A percentile compares a stretch with the other conserved stretches of the same genome.
Evolutionary conservation across 2,113 vertebrate species (phyloP).

Genomic region (Chaetodon trifascialis): DNA sequence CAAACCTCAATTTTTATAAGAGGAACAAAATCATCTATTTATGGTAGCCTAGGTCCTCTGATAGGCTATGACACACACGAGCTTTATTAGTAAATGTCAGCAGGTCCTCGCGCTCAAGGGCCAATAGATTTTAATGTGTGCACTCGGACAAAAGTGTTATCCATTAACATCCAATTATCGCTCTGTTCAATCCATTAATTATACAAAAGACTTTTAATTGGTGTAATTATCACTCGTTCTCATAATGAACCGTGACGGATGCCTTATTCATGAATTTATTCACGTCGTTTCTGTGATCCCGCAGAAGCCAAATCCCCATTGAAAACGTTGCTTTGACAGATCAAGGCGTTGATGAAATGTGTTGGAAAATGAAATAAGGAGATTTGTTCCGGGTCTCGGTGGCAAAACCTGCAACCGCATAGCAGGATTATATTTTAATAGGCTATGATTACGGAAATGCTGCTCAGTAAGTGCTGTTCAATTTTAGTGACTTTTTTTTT

Average conservation of each 20-base stretch:
- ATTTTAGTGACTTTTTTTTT: neutral
- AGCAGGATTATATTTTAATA: slow-evolving; percentile 53
- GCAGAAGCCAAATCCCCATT: slow-evolving; percentile 80
- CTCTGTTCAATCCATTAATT: slow-evolving; percentile 95
- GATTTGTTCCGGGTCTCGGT: slow-evolving; percentile 65
- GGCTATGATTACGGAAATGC: slow-evolving; percentile 13
- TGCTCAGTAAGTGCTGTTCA: neutral
- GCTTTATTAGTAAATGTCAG: slow-evolving; percentile 24
- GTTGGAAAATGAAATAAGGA: slow-evolving; percentile 61
- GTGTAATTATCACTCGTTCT: slow-evolving; percentile 94
- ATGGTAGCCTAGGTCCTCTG: too few species aligned
- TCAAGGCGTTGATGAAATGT: slow-evolving; percentile 71
- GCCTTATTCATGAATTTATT: slow-evolving; percentile 88
- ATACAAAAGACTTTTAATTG: slow-evolving; percentile 97
- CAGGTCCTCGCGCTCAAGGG: slow-evolving; percentile 47
- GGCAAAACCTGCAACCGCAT: slow-evolving; percentile 48
- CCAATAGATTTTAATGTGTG: slow-evolving; percentile 65
- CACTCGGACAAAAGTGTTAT: slow-evolving; percentile 90
- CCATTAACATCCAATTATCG: slow-evolving; percentile 99
- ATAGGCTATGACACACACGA: neutral
- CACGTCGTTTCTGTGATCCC: slow-evolving; percentile 84
- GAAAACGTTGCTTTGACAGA: slow-evolving; percentile 68
- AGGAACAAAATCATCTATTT: neutral
- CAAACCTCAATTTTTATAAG: neutral
- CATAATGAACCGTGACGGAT: slow-evolving; percentile 93